phyloP scores from a whole-genome alignment of 2,797 vertebrate genomes.

The Lepus townsendii region DNA sequence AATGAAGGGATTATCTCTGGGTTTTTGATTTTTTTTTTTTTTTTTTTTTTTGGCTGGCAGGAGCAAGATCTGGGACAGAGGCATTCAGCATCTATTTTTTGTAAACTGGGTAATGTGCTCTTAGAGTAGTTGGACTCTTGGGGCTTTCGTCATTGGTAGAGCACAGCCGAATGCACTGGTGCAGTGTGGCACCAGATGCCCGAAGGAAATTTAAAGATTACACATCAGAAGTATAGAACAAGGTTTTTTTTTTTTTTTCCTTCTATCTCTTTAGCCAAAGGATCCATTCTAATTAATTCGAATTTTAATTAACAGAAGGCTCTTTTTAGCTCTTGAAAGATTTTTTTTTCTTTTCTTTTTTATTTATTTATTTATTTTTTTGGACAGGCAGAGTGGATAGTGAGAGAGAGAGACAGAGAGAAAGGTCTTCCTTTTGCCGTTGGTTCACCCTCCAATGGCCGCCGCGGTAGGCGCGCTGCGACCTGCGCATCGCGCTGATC shows the following conservation, averaged over 20 bases:
- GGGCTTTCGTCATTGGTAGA: background rate
- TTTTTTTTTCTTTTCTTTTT: background rate
- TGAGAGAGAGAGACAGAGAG: too few relatives aligned
- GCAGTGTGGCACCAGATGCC: background rate
- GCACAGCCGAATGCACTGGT: background rate
- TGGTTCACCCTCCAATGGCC: too few relatives aligned
- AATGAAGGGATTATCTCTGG: background rate
- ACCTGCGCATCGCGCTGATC: too few relatives aligned
- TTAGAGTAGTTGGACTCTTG: background rate
- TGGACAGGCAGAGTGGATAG: too few relatives aligned
- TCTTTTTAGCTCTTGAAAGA: slow-evolving; percentile 14
- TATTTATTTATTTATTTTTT: too few relatives aligned
- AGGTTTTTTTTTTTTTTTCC: background rate
- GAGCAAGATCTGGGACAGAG: background rate
- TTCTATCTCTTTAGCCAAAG: background rate
- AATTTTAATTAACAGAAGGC: background rate
- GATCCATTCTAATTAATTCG: background rate
- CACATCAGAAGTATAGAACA: background rate
- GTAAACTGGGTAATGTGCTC: background rate
- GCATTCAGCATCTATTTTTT: background rate
- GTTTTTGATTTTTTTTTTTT: too few relatives aligned
- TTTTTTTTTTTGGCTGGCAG: background rate
- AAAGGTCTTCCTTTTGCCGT: too few relatives aligned
- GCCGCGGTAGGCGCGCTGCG: too few relatives aligned
- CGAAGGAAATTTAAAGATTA: slow-evolving; percentile 17